Conservation (phyloP, 2,888 invertebrate genomes). For the Salpingus planirostris region DNA sequence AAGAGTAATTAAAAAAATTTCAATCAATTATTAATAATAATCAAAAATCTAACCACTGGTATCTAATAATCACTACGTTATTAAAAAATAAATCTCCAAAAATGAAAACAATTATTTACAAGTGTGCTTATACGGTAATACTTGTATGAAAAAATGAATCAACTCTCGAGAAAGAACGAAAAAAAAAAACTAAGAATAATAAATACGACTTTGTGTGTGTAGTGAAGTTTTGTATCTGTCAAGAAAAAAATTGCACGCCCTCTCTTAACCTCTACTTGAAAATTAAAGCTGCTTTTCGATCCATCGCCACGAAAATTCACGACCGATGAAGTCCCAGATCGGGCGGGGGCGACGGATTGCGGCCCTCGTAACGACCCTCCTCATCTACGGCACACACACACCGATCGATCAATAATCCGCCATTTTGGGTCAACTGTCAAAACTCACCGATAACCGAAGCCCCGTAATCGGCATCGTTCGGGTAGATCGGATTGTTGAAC, state of each 20-base stretch:
- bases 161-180: no score
- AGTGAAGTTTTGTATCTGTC: no score
- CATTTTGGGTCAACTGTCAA: background rate
- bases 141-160: slow-evolving; percentile 16
- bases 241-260: slow-evolving; percentile 25
- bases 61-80: slow-evolving; percentile 11
- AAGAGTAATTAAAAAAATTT: no score
- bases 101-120: slow-evolving; percentile 33
- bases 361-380: slow-evolving; percentile 39
- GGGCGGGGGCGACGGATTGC: slow-evolving; percentile 42
- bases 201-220: slow-evolving; percentile 10
- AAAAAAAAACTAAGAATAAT: no score
- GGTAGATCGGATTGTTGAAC: slow-evolving; percentile 42
- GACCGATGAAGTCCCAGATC: no score
- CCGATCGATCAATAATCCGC: no score
- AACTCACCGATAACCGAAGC: slow-evolving; percentile 35
- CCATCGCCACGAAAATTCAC: no score
- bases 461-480: slow-evolving; percentile 35
- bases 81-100: slow-evolving; percentile 34
- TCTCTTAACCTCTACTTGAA: slow-evolving; percentile 8
- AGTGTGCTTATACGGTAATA: slow-evolving; percentile 21
- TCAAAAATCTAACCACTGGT: no score
- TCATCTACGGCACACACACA: slow-evolving; percentile 30
- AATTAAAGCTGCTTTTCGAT: slow-evolving; percentile 18
- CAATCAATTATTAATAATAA: no score